A percentile compares a stretch with the other conserved stretches of the same genome.
Evolutionary conservation across 2,113 vertebrate species (phyloP).

Genomic region (Nibea coibor): DNA sequence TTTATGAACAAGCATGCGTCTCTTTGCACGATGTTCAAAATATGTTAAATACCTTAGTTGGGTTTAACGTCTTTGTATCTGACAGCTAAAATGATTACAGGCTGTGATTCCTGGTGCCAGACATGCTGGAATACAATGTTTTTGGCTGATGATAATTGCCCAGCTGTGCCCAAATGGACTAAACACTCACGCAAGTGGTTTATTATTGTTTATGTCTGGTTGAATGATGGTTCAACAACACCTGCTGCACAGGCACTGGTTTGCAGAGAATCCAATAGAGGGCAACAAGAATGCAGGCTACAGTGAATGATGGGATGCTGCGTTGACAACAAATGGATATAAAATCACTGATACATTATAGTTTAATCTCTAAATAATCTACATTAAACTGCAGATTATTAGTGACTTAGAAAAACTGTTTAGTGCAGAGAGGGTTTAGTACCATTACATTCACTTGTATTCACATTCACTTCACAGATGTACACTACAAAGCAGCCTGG

Average conservation of each 20-base stretch:
- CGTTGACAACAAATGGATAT: neutral
- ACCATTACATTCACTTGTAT: no score
- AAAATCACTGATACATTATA: neutral
- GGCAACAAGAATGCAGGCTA: slow-evolving; percentile 22
- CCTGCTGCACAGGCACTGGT: slow-evolving; percentile 51
- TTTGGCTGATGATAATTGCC: slow-evolving; percentile 37
- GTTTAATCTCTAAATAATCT: neutral
- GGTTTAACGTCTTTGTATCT: neutral
- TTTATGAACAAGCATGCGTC: neutral
- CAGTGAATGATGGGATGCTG: neutral
- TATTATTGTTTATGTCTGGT: slow-evolving; percentile 75
- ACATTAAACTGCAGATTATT: neutral
- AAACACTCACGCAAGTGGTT: slow-evolving; percentile 58
- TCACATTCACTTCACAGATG: neutral
- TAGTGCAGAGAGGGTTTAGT: neutral
- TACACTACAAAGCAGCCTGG: neutral
- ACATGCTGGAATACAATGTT: slow-evolving; percentile 14
- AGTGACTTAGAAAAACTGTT: neutral
- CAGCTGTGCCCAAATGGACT: slow-evolving; percentile 26
- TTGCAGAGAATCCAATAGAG: slow-evolving; percentile 44
- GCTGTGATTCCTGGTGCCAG: slow-evolving; percentile 36
- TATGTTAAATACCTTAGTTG: slow-evolving; percentile 17
- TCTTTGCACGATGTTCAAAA: neutral
- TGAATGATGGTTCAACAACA: slow-evolving; percentile 49
- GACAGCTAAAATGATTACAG: slow-evolving; percentile 31